These are phyloP conservation scores for Adela reaumurella DNA, from an alignment of 2,888 invertebrate species.

Conservation along the genomic window DNA sequence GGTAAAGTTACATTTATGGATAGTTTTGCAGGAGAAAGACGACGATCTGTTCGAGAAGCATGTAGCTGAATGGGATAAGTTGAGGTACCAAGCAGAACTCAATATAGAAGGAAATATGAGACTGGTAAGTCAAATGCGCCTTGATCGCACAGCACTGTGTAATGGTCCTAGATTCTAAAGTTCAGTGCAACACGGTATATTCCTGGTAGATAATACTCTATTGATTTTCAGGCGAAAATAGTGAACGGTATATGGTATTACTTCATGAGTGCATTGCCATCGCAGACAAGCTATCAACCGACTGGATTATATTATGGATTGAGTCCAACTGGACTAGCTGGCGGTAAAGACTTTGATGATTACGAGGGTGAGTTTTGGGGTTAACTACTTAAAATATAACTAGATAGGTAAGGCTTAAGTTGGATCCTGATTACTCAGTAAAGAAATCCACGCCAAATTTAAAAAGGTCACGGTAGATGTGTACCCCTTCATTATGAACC, in stretches of 20 bases:
- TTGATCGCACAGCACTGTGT: too few relatives aligned
- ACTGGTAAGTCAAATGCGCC: constrained; percentile 38
- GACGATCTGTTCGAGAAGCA: constrained; percentile 44
- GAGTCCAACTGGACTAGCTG: constrained; percentile 57
- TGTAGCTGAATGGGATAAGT: constrained; percentile 38
- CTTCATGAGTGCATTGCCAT: constrained; percentile 53
- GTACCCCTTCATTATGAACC: too few relatives aligned
- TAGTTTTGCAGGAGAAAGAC: constrained; percentile 46
- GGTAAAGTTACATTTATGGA: constrained; percentile 21
- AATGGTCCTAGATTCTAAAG: too few relatives aligned
- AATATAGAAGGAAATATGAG: constrained; percentile 47
- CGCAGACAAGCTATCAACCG: constrained; percentile 38
- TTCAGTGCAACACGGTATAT: too few relatives aligned
- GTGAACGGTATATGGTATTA: constrained; percentile 59
- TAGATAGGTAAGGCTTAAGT: too few relatives aligned
- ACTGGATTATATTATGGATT: constrained; percentile 48
- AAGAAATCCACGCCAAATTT: too few relatives aligned
- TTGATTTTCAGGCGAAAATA: constrained; percentile 39
- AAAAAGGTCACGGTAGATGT: too few relatives aligned
- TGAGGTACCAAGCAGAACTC: constrained; percentile 47
- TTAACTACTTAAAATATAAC: too few relatives aligned
- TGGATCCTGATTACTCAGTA: too few relatives aligned
- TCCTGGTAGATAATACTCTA: too few relatives aligned
- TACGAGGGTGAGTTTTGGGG: constrained; percentile 39
- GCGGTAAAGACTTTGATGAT: constrained; percentile 45